phyloP scores from a whole-genome alignment of 2,113 vertebrate genomes.

The Mohoua ochrocephala region DNA sequence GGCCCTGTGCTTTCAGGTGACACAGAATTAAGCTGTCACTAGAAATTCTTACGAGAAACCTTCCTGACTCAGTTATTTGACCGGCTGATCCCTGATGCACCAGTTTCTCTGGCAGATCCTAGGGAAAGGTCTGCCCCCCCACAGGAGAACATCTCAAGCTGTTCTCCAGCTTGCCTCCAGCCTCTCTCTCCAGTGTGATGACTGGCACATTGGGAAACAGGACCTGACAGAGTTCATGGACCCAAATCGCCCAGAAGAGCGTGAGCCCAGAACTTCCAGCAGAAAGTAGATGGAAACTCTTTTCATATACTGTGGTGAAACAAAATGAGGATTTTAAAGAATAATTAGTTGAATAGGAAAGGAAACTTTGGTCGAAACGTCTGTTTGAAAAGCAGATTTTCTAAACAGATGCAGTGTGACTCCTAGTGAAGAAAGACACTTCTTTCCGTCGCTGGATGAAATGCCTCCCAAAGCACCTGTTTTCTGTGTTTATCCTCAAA shows the following conservation, averaged over 20 bases:
- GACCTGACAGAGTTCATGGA: neutral
- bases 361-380: neutral
- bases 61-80: neutral
- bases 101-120: neutral
- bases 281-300: neutral
- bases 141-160: neutral
- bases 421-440: neutral
- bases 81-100: neutral
- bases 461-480: neutral
- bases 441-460: neutral
- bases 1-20: neutral
- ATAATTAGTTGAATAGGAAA: neutral
- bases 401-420: neutral
- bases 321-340: neutral
- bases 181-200: neutral
- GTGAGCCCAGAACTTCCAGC: neutral
- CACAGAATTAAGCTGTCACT: neutral
- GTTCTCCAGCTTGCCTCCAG: neutral
- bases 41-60: neutral
- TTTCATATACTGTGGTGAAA: neutral
- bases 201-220: neutral
- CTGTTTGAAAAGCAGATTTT: neutral
- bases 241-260: neutral
- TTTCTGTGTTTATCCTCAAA: neutral
- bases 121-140: neutral